phyloP scores from a whole-genome alignment of 2,797 vertebrate species.

The Mus minutoides region DNA sequence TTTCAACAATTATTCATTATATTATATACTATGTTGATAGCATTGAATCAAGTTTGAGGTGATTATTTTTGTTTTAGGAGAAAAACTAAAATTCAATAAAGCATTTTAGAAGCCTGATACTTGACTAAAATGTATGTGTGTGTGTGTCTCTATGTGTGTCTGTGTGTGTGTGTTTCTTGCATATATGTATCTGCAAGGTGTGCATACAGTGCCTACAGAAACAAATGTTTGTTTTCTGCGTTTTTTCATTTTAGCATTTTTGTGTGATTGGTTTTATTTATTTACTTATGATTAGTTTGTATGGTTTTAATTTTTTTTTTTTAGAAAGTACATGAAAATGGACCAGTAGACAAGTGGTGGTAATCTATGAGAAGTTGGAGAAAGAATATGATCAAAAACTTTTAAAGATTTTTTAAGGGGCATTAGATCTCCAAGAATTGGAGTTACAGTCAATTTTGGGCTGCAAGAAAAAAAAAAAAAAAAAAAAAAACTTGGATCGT shows the following conservation, averaged over 20 bases:
- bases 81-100: constrained; percentile 29
- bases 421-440: neutral
- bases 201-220: neutral
- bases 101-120: neutral
- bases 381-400: neutral
- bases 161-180: neutral
- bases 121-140: neutral
- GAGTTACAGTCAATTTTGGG: neutral
- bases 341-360: neutral
- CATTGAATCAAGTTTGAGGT: constrained; percentile 30
- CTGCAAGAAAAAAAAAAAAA: neutral
- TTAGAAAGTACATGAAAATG: neutral
- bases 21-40: constrained; percentile 33
- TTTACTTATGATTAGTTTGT: neutral
- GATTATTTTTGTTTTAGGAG: constrained; percentile 48
- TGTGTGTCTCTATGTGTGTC: too few relatives aligned
- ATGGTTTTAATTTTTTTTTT: neutral
- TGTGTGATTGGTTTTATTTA: neutral
- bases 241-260: neutral
- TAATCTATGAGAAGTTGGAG: neutral
- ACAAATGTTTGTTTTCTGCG: neutral
- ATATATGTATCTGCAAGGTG: neutral
- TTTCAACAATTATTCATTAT: constrained; percentile 66
- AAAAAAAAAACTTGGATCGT: too few relatives aligned
- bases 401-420: neutral